Percentiles rank a stretch among this genome's conserved stretches.
These are phyloP conservation scores for Pelochelys cantorii DNA, from an alignment of 2,797 vertebrate species.

Conservation along the genomic window DNA sequence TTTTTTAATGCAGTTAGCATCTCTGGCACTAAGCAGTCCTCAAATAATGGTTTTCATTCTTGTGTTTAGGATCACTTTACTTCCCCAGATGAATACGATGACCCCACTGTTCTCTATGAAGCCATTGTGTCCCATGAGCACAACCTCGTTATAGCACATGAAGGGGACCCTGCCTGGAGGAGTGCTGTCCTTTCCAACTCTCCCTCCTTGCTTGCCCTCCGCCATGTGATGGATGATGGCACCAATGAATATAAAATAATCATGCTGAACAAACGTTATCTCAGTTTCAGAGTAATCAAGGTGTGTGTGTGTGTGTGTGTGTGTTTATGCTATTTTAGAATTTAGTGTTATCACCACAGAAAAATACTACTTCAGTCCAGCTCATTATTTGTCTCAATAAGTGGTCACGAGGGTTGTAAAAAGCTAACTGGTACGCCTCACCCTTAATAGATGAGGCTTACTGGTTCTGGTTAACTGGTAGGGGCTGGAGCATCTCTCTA, in stretches of 20 bases:
- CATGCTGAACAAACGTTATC: conserved; percentile 95
- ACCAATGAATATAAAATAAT: conserved; percentile 99
- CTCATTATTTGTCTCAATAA: background rate
- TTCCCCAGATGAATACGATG: conserved; percentile 97
- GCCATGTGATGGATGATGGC: conserved; percentile 97
- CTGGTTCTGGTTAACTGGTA: too few relatives aligned
- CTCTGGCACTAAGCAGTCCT: background rate
- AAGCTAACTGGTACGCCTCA: too few relatives aligned
- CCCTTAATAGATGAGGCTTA: too few relatives aligned
- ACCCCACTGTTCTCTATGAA: conserved; percentile 94
- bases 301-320: conserved; percentile 69
- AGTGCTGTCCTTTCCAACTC: conserved; percentile 96
- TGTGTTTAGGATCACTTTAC: conserved; percentile 95
- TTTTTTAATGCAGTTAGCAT: background rate
- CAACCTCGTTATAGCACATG: conserved; percentile 96
- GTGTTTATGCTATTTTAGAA: background rate
- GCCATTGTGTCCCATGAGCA: conserved; percentile 95
- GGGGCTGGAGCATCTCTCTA: too few relatives aligned
- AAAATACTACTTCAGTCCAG: background rate
- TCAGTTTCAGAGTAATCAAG: conserved; percentile 98
- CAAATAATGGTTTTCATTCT: conserved; percentile 11
- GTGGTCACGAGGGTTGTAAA: background rate
- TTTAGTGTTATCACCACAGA: background rate
- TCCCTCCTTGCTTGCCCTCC: conserved; percentile 93
- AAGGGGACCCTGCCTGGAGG: conserved; percentile 97